Conservation (phyloP, 2,797 vertebrate species). For the Pelobates cultripes region DNA sequence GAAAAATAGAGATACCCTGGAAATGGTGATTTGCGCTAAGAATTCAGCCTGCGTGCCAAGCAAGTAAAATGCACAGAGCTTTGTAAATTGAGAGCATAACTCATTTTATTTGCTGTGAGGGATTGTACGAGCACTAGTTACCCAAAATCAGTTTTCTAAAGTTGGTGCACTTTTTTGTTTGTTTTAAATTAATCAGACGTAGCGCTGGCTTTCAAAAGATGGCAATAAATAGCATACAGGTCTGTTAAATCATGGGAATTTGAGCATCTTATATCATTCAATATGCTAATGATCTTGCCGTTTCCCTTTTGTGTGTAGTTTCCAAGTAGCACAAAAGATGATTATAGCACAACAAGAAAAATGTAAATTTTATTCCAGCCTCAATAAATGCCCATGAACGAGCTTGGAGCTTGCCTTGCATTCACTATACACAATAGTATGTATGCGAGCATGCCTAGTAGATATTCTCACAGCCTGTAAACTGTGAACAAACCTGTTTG, state of each 20-base stretch:
- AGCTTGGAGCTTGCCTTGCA: conserved; percentile 62
- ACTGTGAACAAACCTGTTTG: conserved; percentile 79
- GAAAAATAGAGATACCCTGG: too few relatives aligned
- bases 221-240: background rate
- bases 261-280: background rate
- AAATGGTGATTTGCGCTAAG: too few relatives aligned
- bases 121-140: too few relatives aligned
- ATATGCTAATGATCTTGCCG: conserved; percentile 24
- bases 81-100: too few relatives aligned
- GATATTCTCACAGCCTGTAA: conserved; percentile 66
- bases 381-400: conserved; percentile 61
- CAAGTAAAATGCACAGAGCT: too few relatives aligned
- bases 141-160: too few relatives aligned
- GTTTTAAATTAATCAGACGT: too few relatives aligned
- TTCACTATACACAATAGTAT: conserved; percentile 71
- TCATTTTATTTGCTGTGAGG: too few relatives aligned
- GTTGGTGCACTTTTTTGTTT: too few relatives aligned
- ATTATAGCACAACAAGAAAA: conserved; percentile 49
- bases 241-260: background rate
- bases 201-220: background rate
- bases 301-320: conserved; percentile 30
- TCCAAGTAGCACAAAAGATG: conserved; percentile 28
- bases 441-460: conserved; percentile 74
- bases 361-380: conserved; percentile 65
- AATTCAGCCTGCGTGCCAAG: too few relatives aligned